Percentiles rank a stretch among this genome's conserved stretches.
These are phyloP conservation scores for Prinia subflava DNA, from an alignment of 2,113 vertebrate species.

Conservation along the genomic window DNA sequence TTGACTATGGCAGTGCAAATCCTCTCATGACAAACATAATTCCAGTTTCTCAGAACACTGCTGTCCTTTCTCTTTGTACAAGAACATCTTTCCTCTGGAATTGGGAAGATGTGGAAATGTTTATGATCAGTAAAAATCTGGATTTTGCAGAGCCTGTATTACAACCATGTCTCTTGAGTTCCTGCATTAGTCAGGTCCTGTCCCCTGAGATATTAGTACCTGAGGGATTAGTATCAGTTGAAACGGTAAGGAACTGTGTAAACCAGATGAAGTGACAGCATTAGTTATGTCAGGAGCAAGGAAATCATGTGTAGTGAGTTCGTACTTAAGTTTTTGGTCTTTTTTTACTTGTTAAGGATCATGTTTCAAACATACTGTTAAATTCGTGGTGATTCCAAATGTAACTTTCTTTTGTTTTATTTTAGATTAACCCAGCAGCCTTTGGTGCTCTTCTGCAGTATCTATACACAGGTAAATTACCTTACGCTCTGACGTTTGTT, in stretches of 20 bases:
- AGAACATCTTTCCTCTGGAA: not conserved
- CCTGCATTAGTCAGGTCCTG: not conserved
- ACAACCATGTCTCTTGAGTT: not conserved
- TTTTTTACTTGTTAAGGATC: not conserved
- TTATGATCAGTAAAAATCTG: not conserved
- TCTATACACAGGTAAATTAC: constrained; percentile 88
- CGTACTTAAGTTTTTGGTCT: not conserved
- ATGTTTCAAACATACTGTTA: not conserved
- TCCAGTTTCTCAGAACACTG: not conserved
- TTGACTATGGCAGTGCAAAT: not conserved
- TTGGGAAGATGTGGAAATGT: not conserved
- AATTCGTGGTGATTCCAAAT: not conserved
- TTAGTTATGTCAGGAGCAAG: not conserved
- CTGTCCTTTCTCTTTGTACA: not conserved
- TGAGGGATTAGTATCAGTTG: not conserved
- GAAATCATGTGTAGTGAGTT: not conserved
- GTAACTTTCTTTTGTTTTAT: constrained; percentile 32
- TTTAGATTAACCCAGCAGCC: constrained; percentile 91
- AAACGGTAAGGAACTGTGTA: not conserved
- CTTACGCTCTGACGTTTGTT: not conserved
- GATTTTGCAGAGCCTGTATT: not conserved
- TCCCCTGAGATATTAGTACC: not conserved
- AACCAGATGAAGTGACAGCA: not conserved
- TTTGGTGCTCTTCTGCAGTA: constrained; percentile 92
- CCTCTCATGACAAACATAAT: not conserved